These are phyloP conservation scores for Brachionus asplanchnoidis DNA, from an alignment of 1,140 invertebrate genomes.

Conservation along the genomic window DNA sequence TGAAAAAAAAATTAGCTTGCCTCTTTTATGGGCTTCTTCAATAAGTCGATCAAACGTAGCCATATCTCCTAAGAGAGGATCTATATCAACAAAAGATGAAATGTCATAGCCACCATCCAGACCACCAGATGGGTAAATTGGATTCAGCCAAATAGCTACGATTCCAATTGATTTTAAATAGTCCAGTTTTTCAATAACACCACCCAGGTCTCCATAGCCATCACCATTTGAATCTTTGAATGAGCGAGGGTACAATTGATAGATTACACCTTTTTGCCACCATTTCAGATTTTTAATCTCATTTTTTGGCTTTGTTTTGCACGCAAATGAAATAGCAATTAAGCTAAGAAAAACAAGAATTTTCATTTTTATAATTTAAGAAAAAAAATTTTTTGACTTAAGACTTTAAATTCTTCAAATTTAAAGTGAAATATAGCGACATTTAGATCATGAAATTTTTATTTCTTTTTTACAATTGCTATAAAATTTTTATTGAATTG, in stretches of 20 bases:
- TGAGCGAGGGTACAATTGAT: slow-evolving; percentile 72
- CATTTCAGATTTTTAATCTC: slow-evolving; percentile 55
- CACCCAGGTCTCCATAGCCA: slow-evolving; percentile 70
- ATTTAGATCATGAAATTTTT: no score
- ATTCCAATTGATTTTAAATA: slow-evolving; percentile 34
- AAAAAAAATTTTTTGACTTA: no score
- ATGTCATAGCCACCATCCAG: slow-evolving; percentile 68
- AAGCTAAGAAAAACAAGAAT: no score
- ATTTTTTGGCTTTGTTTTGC: no score
- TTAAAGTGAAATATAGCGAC: no score
- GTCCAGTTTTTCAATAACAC: slow-evolving; percentile 16
- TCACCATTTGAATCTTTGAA: slow-evolving; percentile 67
- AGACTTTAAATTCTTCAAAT: no score
- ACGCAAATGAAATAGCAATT: no score
- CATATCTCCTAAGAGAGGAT: slow-evolving; percentile 68
- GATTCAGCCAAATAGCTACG: slow-evolving; percentile 58
- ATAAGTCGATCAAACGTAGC: slow-evolving; percentile 66
- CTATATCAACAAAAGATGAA: slow-evolving; percentile 66
- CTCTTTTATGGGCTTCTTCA: slow-evolving; percentile 51
- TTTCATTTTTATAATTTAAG: no score
- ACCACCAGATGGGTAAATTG: slow-evolving; percentile 67
- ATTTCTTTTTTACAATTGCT: no score
- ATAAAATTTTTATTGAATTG: no score
- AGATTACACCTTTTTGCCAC: slow-evolving; percentile 69
- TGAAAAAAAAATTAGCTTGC: slow-evolving; percentile 44